Percentiles rank a stretch among this genome's conserved stretches.
These are phyloP conservation scores for Poeciliopsis infans DNA, from an alignment of 2,797 vertebrate genomes.

Conservation along the genomic window DNA sequence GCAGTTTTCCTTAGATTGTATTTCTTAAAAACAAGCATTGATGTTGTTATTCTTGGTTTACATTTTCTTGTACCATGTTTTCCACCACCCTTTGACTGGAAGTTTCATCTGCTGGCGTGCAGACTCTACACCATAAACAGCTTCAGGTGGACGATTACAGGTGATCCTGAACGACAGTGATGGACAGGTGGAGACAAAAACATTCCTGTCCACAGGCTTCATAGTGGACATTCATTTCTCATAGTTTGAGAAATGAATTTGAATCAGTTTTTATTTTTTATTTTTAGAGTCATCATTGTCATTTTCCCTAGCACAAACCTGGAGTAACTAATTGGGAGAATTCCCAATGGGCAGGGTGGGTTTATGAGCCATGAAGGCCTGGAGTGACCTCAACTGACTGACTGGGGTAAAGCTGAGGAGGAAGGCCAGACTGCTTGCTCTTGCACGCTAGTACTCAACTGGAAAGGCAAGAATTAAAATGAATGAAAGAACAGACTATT, in stretches of 20 bases:
- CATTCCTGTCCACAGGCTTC: neutral
- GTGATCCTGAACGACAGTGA: neutral
- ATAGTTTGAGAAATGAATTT: neutral
- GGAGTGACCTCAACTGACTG: neutral
- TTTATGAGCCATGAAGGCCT: neutral
- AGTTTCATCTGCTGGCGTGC: neutral
- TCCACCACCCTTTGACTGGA: neutral
- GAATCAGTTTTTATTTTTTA: neutral
- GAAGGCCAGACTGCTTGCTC: neutral
- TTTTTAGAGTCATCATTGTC: neutral
- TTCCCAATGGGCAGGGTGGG: neutral
- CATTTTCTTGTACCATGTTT: neutral
- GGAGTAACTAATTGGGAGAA: neutral
- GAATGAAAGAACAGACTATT: neutral
- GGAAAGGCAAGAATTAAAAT: neutral
- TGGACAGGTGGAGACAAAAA: neutral
- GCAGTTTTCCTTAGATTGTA: neutral
- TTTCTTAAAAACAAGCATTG: neutral
- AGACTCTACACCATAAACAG: neutral
- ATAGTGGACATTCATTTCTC: too few species aligned
- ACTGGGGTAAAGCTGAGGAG: neutral
- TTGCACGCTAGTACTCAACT: neutral
- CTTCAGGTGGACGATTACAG: neutral
- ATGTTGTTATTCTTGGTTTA: neutral
- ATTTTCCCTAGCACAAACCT: neutral